Percentiles rank a stretch among this genome's conserved stretches.
Conservation (phyloP, 2,797 vertebrate genomes). For the Leptatherina wallacei region DNA sequence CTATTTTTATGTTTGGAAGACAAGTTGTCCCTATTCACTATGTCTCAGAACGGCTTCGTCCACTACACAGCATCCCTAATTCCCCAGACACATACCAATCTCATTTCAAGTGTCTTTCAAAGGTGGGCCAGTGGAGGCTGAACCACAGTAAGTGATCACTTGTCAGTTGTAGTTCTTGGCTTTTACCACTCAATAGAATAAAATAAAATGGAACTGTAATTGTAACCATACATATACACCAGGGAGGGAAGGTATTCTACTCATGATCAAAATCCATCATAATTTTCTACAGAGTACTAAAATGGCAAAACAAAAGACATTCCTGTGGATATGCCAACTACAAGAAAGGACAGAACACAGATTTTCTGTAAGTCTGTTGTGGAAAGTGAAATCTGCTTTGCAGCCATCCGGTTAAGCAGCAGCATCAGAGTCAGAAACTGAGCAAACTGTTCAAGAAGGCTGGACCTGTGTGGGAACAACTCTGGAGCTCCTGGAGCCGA, state of each 20-base stretch:
- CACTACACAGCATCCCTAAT: neutral
- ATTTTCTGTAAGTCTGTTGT: neutral
- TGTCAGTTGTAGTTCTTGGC: conserved; percentile 5
- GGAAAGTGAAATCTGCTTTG: neutral
- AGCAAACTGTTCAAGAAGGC: neutral
- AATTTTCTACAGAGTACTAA: neutral
- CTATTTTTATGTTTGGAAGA: neutral
- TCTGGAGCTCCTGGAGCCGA: too few relatives aligned
- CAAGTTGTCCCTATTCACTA: too few relatives aligned
- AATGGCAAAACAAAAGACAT: neutral
- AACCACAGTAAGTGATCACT: conserved; percentile 13
- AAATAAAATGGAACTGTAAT: neutral
- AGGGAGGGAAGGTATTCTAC: neutral
- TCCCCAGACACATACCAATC: neutral
- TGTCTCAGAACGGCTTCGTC: neutral
- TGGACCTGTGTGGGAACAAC: neutral
- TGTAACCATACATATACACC: neutral
- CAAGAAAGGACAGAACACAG: neutral
- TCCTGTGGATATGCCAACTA: neutral
- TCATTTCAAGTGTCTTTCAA: neutral
- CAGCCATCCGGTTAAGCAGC: neutral
- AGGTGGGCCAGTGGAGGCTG: conserved; percentile 1
- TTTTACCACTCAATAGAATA: neutral
- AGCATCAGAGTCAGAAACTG: neutral
- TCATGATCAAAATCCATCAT: neutral